Evolutionary conservation across 2,113 vertebrate genomes (phyloP).

Genomic region (Chionis minor): DNA sequence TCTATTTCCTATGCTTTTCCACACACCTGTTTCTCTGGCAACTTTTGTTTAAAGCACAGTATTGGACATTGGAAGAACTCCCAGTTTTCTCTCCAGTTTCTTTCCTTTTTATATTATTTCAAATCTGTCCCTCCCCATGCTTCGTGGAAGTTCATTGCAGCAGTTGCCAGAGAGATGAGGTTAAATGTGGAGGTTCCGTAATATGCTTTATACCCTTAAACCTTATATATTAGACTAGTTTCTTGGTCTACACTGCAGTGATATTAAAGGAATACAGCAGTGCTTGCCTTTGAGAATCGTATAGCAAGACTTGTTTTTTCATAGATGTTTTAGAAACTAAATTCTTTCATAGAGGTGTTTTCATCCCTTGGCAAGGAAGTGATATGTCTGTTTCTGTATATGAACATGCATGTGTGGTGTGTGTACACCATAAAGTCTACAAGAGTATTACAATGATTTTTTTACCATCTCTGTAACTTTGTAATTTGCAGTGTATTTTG

Average conservation of each 20-base stretch:
- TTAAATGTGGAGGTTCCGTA: background rate
- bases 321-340: background rate
- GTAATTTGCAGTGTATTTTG: constrained; percentile 84
- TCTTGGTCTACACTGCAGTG: background rate
- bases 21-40: background rate
- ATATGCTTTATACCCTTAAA: background rate
- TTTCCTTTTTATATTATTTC: background rate
- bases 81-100: background rate
- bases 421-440: background rate
- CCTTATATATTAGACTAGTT: background rate
- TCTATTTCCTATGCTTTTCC: background rate
- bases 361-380: background rate
- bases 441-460: background rate
- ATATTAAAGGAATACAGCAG: background rate
- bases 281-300: background rate
- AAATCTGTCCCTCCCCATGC: background rate
- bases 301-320: background rate
- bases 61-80: background rate
- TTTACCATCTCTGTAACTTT: background rate
- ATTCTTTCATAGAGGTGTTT: background rate
- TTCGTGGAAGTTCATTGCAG: background rate
- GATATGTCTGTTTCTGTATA: background rate
- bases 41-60: background rate
- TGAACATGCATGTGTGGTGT: background rate
- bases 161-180: background rate